Percentiles rank a stretch among this genome's conserved stretches.
These are phyloP conservation scores for Crocuta crocuta DNA, from an alignment of 2,113 vertebrate genomes.

Conservation along the genomic window DNA sequence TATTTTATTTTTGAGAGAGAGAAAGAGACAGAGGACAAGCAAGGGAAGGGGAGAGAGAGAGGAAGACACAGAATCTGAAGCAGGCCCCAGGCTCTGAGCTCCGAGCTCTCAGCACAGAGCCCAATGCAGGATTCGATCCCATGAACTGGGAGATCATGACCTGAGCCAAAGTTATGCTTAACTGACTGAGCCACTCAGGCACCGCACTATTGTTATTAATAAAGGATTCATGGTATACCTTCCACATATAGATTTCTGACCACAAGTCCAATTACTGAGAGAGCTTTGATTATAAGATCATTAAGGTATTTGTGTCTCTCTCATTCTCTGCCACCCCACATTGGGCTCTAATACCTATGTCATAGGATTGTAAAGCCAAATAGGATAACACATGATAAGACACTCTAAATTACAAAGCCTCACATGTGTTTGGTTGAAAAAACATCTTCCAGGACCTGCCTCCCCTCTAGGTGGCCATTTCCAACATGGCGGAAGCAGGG, in stretches of 20 bases:
- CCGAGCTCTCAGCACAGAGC: no score
- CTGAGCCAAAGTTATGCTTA: no score
- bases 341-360: background rate
- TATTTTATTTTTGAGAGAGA: no score
- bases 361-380: background rate
- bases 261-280: background rate
- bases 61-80: no score
- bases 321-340: background rate
- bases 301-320: background rate
- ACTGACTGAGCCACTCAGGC: no score
- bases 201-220: background rate
- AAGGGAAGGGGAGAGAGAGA: no score
- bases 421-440: background rate
- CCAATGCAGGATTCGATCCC: no score
- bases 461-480: background rate
- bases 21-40: no score
- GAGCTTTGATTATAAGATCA: background rate
- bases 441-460: background rate
- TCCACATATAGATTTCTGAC: background rate
- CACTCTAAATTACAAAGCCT: background rate
- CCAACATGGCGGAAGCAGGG: background rate
- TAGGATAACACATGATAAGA: background rate
- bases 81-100: no score
- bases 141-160: no score
- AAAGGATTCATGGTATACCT: background rate